Evolutionary conservation across 2,797 vertebrate genomes (phyloP), one percentile per base, ranked within the genome.

Genomic region (Myotis daubentonii): DNA sequence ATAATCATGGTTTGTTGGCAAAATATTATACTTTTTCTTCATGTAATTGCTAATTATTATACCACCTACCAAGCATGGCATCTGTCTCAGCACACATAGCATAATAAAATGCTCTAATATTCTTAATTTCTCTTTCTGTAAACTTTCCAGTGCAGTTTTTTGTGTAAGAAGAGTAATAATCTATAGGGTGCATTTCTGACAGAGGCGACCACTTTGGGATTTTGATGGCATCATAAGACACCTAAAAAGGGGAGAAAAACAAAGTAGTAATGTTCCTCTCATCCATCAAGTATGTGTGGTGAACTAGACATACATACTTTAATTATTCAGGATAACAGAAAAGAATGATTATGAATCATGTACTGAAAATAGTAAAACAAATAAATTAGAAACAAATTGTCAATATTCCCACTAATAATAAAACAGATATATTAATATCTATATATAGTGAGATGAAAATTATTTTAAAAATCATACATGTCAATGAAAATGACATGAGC

Each of bases 31-130:
- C 22, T 66, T 94, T 85, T 93, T 94, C 9, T 92, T 30, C 51
- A 90, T 70, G 53, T 30, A 82, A 89, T 92, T 95, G 83, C 51
- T 76, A 91, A 94, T 89, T 95, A 87, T 89, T 90, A 95, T 62
- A 84, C 72, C 70, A 98, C 98, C 95, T 96, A 99, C 99, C 99
- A 81, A 99, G 98, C 99, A 99, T 99, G 92, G 98, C 98, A 96
- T 99, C 99, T 74, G 99, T 98, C 97, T 99, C 99, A 0, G 99
- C 99, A 98, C 99, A 99, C 99, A 99, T 99, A 78, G 99, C 99
- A 89, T 99, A 99, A 98, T 99, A 99, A 98, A 99, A 99, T 55
- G 99, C 98, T 95, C 99, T 98, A 85, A 99, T 99, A 87, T 97
- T 97, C 98, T 93, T 98, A 87, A 99, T 98, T 98, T 99, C 99